Conservation (phyloP, 2,797 vertebrate genomes). For the Tapirus indicus region DNA sequence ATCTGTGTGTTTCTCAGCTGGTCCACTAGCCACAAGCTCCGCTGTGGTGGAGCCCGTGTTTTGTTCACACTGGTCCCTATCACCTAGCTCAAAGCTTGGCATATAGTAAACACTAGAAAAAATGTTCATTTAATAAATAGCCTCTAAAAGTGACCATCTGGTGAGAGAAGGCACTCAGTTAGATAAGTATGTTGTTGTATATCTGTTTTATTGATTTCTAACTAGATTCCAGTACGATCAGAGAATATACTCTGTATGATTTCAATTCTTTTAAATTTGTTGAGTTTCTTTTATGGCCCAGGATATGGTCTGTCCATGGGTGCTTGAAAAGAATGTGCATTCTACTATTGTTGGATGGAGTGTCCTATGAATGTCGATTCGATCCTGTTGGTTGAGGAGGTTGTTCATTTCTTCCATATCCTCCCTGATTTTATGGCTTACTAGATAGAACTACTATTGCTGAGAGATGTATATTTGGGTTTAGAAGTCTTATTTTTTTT, state of each 20-base stretch:
- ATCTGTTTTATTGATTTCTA: not conserved
- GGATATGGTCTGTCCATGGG: fast-evolving
- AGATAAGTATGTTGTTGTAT: not conserved
- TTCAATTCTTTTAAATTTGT: not conserved
- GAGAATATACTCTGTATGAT: not conserved
- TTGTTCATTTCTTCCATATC: fast-evolving
- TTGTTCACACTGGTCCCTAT: not conserved
- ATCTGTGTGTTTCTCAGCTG: not conserved
- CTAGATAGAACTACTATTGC: not conserved
- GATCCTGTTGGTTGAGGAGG: too few relatives aligned
- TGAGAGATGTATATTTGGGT: not conserved
- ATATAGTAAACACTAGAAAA: not conserved
- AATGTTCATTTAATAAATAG: not conserved
- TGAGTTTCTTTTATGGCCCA: not conserved
- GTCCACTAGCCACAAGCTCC: not conserved
- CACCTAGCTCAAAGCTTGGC: not conserved
- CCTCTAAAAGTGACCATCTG: not conserved
- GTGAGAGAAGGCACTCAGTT: not conserved
- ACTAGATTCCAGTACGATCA: not conserved
- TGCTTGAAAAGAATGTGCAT: not conserved
- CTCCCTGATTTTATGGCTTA: not conserved
- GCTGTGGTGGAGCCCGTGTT: not conserved
- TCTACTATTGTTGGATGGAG: fast-evolving
- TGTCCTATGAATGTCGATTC: fast-evolving
- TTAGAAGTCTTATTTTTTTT: not conserved